Conservation (phyloP, 2,113 vertebrate species). For the Rafetus swinhoei region DNA sequence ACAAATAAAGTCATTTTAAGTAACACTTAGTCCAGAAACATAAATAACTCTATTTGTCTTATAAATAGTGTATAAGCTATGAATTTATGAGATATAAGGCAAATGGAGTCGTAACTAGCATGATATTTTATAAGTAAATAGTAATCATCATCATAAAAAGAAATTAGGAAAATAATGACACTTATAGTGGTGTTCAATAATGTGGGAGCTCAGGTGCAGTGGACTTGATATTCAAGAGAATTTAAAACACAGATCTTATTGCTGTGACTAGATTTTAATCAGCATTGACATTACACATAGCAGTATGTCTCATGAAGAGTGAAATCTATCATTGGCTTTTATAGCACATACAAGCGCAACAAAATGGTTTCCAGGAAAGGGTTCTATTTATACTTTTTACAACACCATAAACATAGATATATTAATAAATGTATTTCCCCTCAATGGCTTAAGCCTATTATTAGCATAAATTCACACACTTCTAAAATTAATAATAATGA, state of each 20-base stretch:
- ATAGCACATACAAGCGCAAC: not conserved
- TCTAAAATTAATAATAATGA: constrained; percentile 5
- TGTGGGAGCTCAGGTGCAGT: not conserved
- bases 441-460: not conserved
- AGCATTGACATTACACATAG: not conserved
- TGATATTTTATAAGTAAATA: not conserved
- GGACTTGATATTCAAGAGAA: not conserved
- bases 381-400: not conserved
- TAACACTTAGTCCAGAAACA: constrained; percentile 36
- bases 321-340: not conserved
- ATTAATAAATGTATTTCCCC: not conserved
- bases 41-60: constrained; percentile 37
- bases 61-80: not conserved
- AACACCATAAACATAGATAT: not conserved
- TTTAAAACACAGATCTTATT: not conserved
- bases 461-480: not conserved
- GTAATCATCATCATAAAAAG: not conserved
- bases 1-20: constrained; percentile 76
- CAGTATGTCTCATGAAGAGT: not conserved
- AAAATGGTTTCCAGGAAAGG: not conserved
- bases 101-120: no score
- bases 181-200: not conserved
- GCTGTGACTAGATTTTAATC: not conserved
- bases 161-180: not conserved
- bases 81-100: not conserved